Percentiles rank a stretch among this genome's conserved stretches.
These are phyloP conservation scores for Echeneis naucrates DNA, from an alignment of 2,797 vertebrate genomes.

Conservation along the genomic window DNA sequence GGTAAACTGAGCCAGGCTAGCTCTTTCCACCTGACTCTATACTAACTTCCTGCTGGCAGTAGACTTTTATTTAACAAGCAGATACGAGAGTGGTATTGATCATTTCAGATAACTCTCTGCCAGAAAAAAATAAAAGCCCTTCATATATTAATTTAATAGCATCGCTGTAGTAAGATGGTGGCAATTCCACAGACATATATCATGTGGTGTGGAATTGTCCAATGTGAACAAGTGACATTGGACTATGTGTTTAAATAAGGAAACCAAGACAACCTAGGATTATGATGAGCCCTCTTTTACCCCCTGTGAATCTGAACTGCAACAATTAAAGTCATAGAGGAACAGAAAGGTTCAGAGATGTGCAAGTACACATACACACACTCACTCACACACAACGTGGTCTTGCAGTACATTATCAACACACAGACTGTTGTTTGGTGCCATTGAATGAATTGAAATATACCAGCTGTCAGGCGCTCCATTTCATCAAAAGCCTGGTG, in stretches of 20 bases:
- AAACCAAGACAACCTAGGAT: neutral
- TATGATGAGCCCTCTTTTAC: neutral
- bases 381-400: slow-evolving; percentile 30
- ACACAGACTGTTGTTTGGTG: slow-evolving; percentile 57
- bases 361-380: slow-evolving; percentile 6
- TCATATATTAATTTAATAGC: slow-evolving; percentile 29
- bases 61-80: slow-evolving; percentile 1
- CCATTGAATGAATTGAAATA: slow-evolving; percentile 79
- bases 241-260: neutral
- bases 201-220: neutral
- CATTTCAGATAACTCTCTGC: slow-evolving; percentile 12
- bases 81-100: slow-evolving; percentile 1
- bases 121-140: slow-evolving; percentile 15
- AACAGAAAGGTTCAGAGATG: slow-evolving; percentile 14
- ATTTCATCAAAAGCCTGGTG: slow-evolving; percentile 74
- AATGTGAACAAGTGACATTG: neutral
- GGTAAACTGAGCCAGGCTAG: neutral
- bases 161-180: slow-evolving; percentile 10
- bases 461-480: slow-evolving; percentile 67
- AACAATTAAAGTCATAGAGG: slow-evolving; percentile 9
- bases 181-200: slow-evolving; percentile 1
- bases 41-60: neutral
- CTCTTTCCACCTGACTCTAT: slow-evolving; percentile 2
- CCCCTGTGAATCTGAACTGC: neutral
- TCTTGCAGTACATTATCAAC: slow-evolving; percentile 62